Conservation (phyloP, 2,888 invertebrate species). For the Linnaemya vulpina region DNA sequence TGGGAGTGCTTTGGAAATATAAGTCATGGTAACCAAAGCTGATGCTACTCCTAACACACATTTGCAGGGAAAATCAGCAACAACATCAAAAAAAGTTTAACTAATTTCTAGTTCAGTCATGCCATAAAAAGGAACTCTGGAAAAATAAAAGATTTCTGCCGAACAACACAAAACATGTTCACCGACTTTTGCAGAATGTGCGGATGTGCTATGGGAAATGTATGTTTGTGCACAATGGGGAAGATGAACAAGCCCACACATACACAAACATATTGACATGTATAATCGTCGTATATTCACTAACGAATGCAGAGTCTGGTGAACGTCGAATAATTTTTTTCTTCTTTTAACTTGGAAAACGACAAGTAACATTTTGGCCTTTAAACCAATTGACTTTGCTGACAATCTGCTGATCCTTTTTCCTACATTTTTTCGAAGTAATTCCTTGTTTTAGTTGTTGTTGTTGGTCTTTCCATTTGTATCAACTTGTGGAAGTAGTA, state of each 20-base stretch:
- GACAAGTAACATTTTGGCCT: conserved; percentile 63
- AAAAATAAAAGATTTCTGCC: conserved; percentile 7
- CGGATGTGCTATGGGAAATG: not conserved
- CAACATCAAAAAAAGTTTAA: not conserved
- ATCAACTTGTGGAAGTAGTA: not conserved
- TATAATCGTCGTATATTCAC: not conserved
- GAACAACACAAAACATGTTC: conserved; percentile 27
- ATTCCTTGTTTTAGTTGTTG: conserved; percentile 6
- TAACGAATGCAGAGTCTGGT: conserved; percentile 17
- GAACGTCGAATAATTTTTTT: conserved; percentile 21
- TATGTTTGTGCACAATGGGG: not conserved
- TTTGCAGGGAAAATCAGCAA: conserved; percentile 15
- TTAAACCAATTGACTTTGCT: conserved; percentile 63
- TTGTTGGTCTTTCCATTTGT: not conserved
- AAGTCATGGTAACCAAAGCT: conserved; percentile 29
- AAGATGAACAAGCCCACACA: not conserved
- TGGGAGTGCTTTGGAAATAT: not conserved
- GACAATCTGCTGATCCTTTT: conserved; percentile 55
- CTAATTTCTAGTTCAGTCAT: conserved; percentile 45
- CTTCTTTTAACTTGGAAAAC: conserved; percentile 48
- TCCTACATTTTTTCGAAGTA: not conserved
- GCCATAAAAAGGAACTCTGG: conserved; percentile 46
- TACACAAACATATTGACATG: not conserved
- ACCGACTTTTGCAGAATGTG: not conserved
- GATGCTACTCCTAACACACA: conserved; percentile 26